These are phyloP conservation scores for Xylophagus ater DNA, from an alignment of 2,888 invertebrate species.

Conservation along the genomic window DNA sequence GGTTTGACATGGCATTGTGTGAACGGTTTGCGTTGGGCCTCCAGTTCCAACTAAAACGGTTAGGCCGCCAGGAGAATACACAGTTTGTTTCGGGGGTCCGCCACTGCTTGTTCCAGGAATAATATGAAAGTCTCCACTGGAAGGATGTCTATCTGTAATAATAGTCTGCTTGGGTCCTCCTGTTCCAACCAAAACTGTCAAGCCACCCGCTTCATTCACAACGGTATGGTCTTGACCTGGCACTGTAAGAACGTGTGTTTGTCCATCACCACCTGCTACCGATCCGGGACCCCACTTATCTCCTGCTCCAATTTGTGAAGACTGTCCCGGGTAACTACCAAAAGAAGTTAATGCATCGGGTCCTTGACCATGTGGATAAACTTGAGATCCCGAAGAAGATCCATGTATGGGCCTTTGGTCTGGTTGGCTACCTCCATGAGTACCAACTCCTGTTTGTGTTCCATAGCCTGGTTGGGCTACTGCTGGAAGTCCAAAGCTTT, in stretches of 20 bases:
- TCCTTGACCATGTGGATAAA: no score
- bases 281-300: no score
- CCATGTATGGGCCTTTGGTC: no score
- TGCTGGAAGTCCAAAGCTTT: not conserved
- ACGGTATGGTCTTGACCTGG: conserved; percentile 16
- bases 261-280: conserved; percentile 5
- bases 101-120: conserved; percentile 12
- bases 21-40: conserved; percentile 19
- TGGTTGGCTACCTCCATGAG: conserved; percentile 1
- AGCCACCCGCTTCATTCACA: conserved; percentile 15
- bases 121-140: conserved; percentile 14
- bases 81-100: conserved; percentile 18
- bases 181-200: conserved; percentile 20
- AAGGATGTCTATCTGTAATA: conserved; percentile 15
- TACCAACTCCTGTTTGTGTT: not conserved
- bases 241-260: conserved; percentile 9
- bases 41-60: conserved; percentile 20
- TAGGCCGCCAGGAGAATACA: conserved; percentile 15
- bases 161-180: conserved; percentile 21
- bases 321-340: not conserved
- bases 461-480: not conserved
- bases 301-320: no score
- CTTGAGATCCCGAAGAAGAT: no score
- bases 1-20: conserved; percentile 10
- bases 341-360: not conserved